phyloP scores from a whole-genome alignment of 2,888 invertebrate species.

The Latrodectus hesperus region DNA sequence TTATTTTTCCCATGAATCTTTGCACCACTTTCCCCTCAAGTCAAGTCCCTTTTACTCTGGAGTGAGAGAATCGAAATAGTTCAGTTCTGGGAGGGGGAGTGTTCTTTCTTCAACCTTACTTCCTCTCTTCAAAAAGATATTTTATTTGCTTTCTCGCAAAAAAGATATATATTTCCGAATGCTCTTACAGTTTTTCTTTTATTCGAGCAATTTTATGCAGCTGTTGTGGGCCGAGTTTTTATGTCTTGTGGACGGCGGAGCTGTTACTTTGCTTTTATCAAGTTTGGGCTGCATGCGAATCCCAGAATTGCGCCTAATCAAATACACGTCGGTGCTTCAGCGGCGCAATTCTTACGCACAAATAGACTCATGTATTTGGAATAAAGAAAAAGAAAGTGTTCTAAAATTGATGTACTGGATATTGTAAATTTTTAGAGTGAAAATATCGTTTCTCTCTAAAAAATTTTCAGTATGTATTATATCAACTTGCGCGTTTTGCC shows the following conservation, averaged over 20 bases:
- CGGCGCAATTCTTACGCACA: no score
- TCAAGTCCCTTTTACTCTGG: background rate
- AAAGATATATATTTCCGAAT: slow-evolving; percentile 49
- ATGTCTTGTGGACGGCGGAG: slow-evolving; percentile 4
- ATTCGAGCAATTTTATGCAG: slow-evolving; percentile 46
- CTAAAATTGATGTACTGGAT: no score
- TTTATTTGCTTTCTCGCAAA: slow-evolving; percentile 43
- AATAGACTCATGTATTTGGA: no score
- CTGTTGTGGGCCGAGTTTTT: slow-evolving; percentile 39
- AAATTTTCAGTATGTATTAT: no score
- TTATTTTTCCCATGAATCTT: no score
- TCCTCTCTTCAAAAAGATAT: slow-evolving; percentile 33
- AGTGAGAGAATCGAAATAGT: slow-evolving; percentile 23
- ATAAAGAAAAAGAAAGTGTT: no score
- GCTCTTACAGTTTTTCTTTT: slow-evolving; percentile 55
- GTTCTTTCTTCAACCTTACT: slow-evolving; percentile 29
- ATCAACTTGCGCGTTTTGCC: no score
- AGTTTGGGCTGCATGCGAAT: background rate
- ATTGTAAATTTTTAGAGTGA: no score
- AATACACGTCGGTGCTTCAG: no score
- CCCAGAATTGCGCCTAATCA: no score
- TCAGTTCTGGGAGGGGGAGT: slow-evolving; percentile 17
- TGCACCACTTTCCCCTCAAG: slow-evolving; percentile 1
- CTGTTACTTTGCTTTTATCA: slow-evolving; percentile 12
- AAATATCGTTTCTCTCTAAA: no score